phyloP scores from a whole-genome alignment of 2,888 invertebrate genomes.

The Drosophila flavopinicola region DNA sequence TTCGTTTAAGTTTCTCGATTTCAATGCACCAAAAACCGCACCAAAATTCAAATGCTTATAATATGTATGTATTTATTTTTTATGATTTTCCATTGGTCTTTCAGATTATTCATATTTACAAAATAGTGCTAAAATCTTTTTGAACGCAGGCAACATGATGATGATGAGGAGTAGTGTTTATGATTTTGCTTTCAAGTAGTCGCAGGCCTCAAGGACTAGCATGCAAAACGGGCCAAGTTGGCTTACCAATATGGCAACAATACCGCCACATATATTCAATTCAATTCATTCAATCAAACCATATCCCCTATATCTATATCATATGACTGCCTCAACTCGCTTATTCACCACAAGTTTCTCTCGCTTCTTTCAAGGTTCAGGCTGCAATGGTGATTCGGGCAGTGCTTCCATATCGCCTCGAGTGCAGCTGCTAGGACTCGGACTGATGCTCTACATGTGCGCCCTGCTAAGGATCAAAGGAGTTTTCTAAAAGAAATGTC shows the following conservation, averaged over 20 bases:
- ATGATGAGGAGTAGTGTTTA: slow-evolving; percentile 18
- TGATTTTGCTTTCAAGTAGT: slow-evolving; percentile 48
- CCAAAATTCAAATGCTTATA: slow-evolving; percentile 52
- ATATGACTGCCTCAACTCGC: too few relatives aligned
- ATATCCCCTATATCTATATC: slow-evolving; percentile 19
- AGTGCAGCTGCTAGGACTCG: slow-evolving; percentile 51
- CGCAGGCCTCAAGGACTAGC: slow-evolving; percentile 23
- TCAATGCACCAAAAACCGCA: slow-evolving; percentile 76
- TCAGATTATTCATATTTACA: slow-evolving; percentile 3
- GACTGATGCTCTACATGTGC: slow-evolving; percentile 53
- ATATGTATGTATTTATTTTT: slow-evolving; percentile 38
- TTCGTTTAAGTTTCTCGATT: slow-evolving; percentile 55
- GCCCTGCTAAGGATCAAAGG: slow-evolving; percentile 50
- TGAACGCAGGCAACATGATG: slow-evolving; percentile 11
- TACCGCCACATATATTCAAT: slow-evolving; percentile 45
- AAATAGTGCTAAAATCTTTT: slow-evolving; percentile 1
- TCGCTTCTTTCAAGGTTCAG: slow-evolving; percentile 64
- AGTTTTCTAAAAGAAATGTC: slow-evolving; percentile 70
- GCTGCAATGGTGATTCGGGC: slow-evolving; percentile 66
- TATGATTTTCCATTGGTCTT: slow-evolving; percentile 15
- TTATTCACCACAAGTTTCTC: slow-evolving; percentile 15
- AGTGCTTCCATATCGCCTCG: slow-evolving; percentile 68
- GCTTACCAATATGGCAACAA: slow-evolving; percentile 22
- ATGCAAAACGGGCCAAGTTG: slow-evolving; percentile 21
- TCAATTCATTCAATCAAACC: slow-evolving; percentile 42